Conservation (phyloP, 1,140 invertebrate genomes). For the Dinothrombium tinctorium region DNA sequence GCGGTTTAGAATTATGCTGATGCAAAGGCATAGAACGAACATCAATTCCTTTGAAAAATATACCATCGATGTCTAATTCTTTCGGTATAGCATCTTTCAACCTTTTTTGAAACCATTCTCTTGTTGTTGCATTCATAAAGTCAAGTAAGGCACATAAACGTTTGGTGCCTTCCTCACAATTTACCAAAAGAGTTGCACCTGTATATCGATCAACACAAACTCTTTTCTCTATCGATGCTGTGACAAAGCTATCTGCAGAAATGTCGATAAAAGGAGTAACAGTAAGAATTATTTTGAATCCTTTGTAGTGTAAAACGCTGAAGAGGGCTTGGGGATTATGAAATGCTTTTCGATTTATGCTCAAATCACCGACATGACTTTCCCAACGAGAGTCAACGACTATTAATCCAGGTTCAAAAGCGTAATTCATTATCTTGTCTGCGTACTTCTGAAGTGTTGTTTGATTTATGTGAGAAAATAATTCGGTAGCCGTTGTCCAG, state of each 20-base stretch:
- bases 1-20: conserved; percentile 9
- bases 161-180: not conserved
- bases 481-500: not conserved
- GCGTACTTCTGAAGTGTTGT: no score
- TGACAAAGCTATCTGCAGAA: conserved; percentile 9
- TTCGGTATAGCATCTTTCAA: conserved; percentile 29
- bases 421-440: no score
- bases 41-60: conserved; percentile 34
- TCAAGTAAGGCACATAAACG: conserved; percentile 38
- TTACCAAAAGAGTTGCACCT: conserved; percentile 13
- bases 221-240: conserved; percentile 10
- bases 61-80: conserved; percentile 54
- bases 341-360: conserved; percentile 23
- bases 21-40: conserved; percentile 11
- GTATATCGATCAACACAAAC: conserved; percentile 12
- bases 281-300: conserved; percentile 56
- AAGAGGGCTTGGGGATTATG: conserved; percentile 55
- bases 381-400: conserved; percentile 30
- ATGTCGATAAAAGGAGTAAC: conserved; percentile 37
- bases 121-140: conserved; percentile 48
- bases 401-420: no score
- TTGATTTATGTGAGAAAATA: no score
- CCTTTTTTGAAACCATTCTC: conserved; percentile 52
- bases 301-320: conserved; percentile 46
- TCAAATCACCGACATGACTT: conserved; percentile 26